phyloP scores from a whole-genome alignment of 2,113 vertebrate genomes.

The Rhipidura dahli region DNA sequence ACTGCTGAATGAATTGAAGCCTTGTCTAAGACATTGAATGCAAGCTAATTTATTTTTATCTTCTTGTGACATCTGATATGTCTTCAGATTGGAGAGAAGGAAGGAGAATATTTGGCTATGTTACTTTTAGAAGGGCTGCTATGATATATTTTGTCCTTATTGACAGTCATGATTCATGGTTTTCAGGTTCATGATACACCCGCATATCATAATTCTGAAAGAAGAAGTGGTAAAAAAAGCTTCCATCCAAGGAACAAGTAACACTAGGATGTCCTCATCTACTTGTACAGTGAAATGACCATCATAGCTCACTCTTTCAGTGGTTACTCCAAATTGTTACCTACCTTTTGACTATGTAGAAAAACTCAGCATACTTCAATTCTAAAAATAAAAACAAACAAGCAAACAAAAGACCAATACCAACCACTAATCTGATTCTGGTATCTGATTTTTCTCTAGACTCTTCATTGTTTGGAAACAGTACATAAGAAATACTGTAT shows the following conservation, averaged over 20 bases:
- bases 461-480: not conserved
- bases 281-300: not conserved
- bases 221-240: not conserved
- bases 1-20: not conserved
- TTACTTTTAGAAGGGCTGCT: not conserved
- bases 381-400: not conserved
- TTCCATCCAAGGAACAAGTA: not conserved
- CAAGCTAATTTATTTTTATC: not conserved
- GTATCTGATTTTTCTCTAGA: not conserved
- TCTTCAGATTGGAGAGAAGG: not conserved
- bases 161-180: not conserved
- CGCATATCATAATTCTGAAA: not conserved
- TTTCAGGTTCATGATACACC: not conserved
- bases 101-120: not conserved
- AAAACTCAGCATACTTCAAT: not conserved
- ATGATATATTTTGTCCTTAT: not conserved
- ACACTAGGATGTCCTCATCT: not conserved
- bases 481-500: not conserved
- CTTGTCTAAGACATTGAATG: not conserved
- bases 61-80: not conserved
- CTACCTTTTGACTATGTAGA: not conserved
- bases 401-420: not conserved
- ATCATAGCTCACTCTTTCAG: not conserved
- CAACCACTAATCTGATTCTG: not conserved
- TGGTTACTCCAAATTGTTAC: not conserved